Percentiles rank a stretch among this genome's conserved stretches.
These are phyloP conservation scores for Ochropleura leucogaster DNA, from an alignment of 2,888 invertebrate genomes.

Conservation along the genomic window DNA sequence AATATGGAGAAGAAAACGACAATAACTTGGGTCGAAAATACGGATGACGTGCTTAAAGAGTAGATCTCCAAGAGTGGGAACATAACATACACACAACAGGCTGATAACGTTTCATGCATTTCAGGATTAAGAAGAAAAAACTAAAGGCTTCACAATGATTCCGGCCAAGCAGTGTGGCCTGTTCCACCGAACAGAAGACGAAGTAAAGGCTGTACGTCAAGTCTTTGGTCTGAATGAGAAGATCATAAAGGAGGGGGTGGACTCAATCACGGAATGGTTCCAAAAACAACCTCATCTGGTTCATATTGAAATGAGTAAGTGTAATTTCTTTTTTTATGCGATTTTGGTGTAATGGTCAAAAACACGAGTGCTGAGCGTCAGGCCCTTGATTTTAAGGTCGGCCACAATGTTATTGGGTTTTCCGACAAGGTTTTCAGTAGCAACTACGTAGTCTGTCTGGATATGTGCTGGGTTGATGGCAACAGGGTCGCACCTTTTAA, in stretches of 20 bases:
- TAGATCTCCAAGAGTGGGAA: not conserved
- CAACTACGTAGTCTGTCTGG: too few relatives aligned
- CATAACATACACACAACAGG: not conserved
- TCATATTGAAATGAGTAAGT: conserved; percentile 38
- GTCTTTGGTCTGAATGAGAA: conserved; percentile 35
- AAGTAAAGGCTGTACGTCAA: conserved; percentile 24
- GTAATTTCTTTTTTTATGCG: not conserved
- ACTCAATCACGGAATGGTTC: conserved; percentile 38
- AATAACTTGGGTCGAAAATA: too few relatives aligned
- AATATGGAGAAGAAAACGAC: too few relatives aligned
- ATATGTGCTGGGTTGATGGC: too few relatives aligned
- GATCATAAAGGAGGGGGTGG: conserved; percentile 22
- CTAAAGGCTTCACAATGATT: not conserved
- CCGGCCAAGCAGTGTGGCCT: not conserved
- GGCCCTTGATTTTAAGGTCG: too few relatives aligned
- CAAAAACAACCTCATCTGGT: conserved; percentile 45
- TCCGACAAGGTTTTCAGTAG: too few relatives aligned
- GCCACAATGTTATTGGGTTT: too few relatives aligned
- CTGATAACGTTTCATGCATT: conserved; percentile 6
- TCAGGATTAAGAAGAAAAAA: conserved; percentile 10
- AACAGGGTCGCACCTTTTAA: too few relatives aligned
- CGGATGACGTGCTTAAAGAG: not conserved
- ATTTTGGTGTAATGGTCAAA: too few relatives aligned
- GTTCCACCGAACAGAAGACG: conserved; percentile 18
- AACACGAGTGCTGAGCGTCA: not conserved